phyloP scores from a whole-genome alignment of 2,888 invertebrate genomes.

The Polydrusus pterygomalis region DNA sequence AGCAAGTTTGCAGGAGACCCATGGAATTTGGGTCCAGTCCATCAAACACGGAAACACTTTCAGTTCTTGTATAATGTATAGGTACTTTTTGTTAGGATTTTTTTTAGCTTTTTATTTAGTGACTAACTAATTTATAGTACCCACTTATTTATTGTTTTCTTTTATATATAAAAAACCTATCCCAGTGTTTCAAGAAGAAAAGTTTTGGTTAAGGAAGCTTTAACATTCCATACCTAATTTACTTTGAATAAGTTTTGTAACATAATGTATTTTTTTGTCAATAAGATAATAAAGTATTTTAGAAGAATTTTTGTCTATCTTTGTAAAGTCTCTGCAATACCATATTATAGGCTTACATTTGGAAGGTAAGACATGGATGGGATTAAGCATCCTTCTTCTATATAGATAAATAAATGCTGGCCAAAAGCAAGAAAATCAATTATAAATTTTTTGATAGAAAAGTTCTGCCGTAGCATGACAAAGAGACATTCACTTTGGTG shows the following conservation, averaged over 20 bases:
- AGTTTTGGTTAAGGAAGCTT: slow-evolving; percentile 13
- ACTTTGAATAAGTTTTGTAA: slow-evolving; percentile 27
- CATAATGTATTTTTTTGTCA: slow-evolving; percentile 35
- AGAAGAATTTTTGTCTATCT: background rate
- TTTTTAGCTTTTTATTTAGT: slow-evolving; percentile 5
- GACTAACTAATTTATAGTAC: slow-evolving; percentile 22
- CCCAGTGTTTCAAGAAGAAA: background rate
- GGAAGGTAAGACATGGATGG: no score
- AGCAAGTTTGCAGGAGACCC: slow-evolving; percentile 72
- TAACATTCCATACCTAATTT: slow-evolving; percentile 37
- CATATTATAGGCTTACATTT: background rate
- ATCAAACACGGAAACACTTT: no score
- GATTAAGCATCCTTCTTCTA: no score
- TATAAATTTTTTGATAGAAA: no score
- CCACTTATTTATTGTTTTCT: slow-evolving; percentile 23
- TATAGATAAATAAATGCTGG: no score
- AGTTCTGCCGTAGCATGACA: no score
- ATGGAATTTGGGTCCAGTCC: no score
- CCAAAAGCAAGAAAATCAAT: no score
- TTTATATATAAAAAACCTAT: background rate
- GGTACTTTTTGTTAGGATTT: no score
- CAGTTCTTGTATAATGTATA: no score
- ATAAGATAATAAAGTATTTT: slow-evolving; percentile 37
- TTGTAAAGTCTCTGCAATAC: background rate
- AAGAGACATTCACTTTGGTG: no score